Evolutionary conservation across 2,797 vertebrate species (phyloP), one percentile per base, ranked within the genome.

Genomic region (Buceros bicornis): DNA sequence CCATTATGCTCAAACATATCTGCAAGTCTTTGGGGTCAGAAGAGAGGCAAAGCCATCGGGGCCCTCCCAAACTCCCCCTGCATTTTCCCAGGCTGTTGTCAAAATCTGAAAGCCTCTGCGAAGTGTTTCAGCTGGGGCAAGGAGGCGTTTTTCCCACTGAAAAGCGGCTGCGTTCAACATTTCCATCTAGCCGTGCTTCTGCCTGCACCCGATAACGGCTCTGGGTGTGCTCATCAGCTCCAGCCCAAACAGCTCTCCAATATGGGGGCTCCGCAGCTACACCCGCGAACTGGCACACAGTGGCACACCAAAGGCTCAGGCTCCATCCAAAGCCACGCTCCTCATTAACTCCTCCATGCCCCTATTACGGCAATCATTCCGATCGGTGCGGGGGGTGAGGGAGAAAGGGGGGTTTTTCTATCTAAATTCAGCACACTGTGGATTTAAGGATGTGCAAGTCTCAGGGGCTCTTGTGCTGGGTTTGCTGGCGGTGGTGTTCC

Each of bases 1-100:
- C 48, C 0, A 0, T 22, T 31, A 2, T 2, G 6, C 20, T 45
- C n/a, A 42, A 58, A n/a, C n/a, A 24, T 3, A 3, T 22, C 40
- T 6, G 60, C 22, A 56, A 35, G 5, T 61, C 15, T 43, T 22
- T 4, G 37, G 69, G 54, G 50, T 67, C 77, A 74, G 83, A 48
- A 45, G 13, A 51, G 65, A 45, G 25, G 16, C 14, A 50, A 76
- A 58, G 64, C 1, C 3, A 8, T 48, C 37, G 51, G 5, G 13
- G 56, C 3, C 5, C 24, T 64, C 45, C 19, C 16, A 50, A 1
- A 4, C 2, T 28, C 15, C 33, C 43, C 15, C 21, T 1, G 1
- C 0, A 0, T 26, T 82, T 92, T 51, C 18, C 47, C 22, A 53
- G 40, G 24, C 0, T 0, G 20, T 50, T 60, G 57, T 88, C 42